A percentile compares a stretch with the other conserved stretches of the same genome.
phyloP scores from a whole-genome alignment of 2,113 vertebrate species.

The Dolichallabes microphthalmus region DNA sequence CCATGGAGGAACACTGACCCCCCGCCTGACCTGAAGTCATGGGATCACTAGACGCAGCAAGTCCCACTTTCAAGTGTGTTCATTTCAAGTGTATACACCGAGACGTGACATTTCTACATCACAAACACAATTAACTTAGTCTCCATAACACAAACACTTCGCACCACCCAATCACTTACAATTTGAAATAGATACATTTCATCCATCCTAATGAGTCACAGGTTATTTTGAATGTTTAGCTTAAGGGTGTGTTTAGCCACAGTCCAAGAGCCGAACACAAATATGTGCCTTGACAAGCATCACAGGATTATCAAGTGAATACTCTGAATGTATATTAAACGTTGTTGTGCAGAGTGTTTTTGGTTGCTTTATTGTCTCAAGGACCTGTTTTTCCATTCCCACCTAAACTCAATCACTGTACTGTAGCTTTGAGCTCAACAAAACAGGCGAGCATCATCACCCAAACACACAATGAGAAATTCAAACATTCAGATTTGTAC shows the following conservation, averaged over 20 bases:
- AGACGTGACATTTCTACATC: conserved; percentile 11
- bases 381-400: conserved; percentile 37
- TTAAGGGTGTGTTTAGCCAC: not conserved
- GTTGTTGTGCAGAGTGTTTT: not conserved
- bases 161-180: not conserved
- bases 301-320: not conserved
- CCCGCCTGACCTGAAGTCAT: conserved; percentile 49
- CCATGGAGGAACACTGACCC: conserved; percentile 65
- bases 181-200: not conserved
- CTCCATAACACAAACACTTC: not conserved
- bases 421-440: conserved; percentile 64
- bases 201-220: not conserved
- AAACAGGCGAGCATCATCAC: conserved; percentile 48
- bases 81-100: conserved; percentile 44
- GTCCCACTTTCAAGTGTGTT: conserved; percentile 53
- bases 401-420: conserved; percentile 59
- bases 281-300: not conserved
- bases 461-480: conserved; percentile 21
- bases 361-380: not conserved
- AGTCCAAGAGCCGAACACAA: not conserved
- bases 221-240: not conserved
- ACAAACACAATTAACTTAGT: not conserved
- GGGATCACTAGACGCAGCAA: conserved; percentile 50
- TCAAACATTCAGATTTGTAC: conserved; percentile 1
- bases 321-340: not conserved